Base-by-base conservation (phyloP, 2,797 vertebrate species). In the Odontamblyopus rebecca region DNA sequence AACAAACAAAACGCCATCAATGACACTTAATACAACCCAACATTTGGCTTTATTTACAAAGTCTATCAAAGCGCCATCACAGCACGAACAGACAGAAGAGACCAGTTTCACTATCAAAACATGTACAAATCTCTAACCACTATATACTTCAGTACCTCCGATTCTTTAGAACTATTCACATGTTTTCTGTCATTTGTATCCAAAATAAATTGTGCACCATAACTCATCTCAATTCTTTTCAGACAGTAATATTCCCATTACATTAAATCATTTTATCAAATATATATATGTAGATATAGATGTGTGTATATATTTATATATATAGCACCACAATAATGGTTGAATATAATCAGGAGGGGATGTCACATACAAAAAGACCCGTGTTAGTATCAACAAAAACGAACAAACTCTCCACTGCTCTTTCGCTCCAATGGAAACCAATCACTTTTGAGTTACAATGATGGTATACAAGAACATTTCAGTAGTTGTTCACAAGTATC, bases 291-390 rank as follows among this genome's bases (percentile, higher is more conserved):
- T 62, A 62, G 61, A 19, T 62, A 62, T 64, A 64, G 19, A 48
- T 64, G n/a, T 64, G 44, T 48, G 44, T 48, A 48, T 48, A 41
- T 38, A 38, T 62, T 11, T 61, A 35, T 75, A 66, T 67, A 86
- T 89, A 96, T 97, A 98, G 96, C 97, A 98, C 97, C 97, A 98
- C 97, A 76, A 91, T 97, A 95, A 95, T 95, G 94, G 95, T 95
- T 92, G 92, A 95, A 89, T 91, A 95, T 94, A 93, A 91, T 83
- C 90, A 91, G 91, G 92, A 90, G 15, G 70, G 68, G 74, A 69
- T 94, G 89, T 96, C 93, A 95, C 95, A 95, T 97, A 96, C 95
- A 96, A 96, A 23, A 94, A 95, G 96, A 97, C 96, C 97, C 95
- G 96, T 97, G 96, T 98, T 97, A 97, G 96, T 96, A 96, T 95